Evolutionary conservation across 2,113 vertebrate species (phyloP), one percentile per base, ranked within the genome.

Genomic region (Todiramphus saurophagus): DNA sequence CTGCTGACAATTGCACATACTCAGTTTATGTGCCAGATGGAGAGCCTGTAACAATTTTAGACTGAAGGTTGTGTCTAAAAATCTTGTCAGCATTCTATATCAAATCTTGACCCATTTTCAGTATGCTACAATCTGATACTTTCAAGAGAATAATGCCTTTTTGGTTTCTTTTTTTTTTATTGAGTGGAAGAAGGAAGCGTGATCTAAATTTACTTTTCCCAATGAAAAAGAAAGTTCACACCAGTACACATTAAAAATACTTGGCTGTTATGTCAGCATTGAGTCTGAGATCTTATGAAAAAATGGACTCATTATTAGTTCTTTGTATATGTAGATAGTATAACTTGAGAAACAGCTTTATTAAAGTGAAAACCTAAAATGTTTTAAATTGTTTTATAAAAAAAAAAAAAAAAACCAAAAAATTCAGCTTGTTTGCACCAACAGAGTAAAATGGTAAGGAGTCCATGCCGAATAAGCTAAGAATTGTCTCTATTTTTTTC

Each of bases 81-180:
- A 16, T 33, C 62, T 75, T 62, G 83, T 93, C 83, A 89, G 80
- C 80, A 11, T 89, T 94, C 90, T 93, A 53, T n/a, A 82, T 75
- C 44, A 75, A 73, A 75, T 87, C 83, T 92, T 96, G 90, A 96
- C 86, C 94, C 39, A 73, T 89, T 96, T 96, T 78, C 60, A 58
- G 30, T 56, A 35, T 64, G 48, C 51, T 90, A 28, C 53, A 55
- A 5, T 78, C 53, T 72, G 19, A 79, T 84, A 39, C 21, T 93
- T 89, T 16, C 37, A 68, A 63, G 46, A 66, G 14, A 87, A 51
- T 72, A 80, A 83, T 73, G 60, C 31, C 18, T 89, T 78, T 89
- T 58, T 56, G 19, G 44, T 46, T 46, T 46, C 18, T 46, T 46
- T 46, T 89, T 5, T 37, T 83, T 74, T n/a, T 37, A 6, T 30